Conservation (phyloP, 2,113 vertebrate species). For the Rattus rattus region DNA sequence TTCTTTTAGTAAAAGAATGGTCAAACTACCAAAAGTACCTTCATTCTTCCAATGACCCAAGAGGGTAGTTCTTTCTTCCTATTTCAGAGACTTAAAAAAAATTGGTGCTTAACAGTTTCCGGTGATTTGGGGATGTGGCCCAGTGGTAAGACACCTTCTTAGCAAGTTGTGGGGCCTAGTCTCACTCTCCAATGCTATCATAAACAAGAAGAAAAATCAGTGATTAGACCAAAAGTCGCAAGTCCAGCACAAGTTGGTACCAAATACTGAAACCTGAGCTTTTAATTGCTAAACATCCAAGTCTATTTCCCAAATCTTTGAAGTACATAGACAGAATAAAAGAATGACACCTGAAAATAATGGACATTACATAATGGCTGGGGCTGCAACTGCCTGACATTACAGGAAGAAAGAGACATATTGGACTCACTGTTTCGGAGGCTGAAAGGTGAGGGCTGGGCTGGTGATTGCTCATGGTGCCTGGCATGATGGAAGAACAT, state of each 20-base stretch:
- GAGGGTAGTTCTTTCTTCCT: neutral
- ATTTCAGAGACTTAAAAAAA: neutral
- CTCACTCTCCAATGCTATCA: neutral
- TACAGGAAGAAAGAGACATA: neutral
- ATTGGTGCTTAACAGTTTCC: neutral
- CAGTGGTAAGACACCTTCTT: neutral
- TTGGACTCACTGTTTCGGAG: neutral
- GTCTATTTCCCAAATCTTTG: neutral
- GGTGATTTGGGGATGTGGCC: neutral
- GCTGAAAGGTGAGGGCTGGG: neutral
- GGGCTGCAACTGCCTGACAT: neutral
- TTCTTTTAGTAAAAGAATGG: neutral
- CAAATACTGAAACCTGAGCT: conserved; percentile 10
- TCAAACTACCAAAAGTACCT: neutral
- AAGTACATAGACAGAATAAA: neutral
- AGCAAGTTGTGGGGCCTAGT: neutral
- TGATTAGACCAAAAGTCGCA: neutral
- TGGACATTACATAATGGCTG: neutral
- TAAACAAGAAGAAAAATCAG: neutral
- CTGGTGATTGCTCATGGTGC: neutral
- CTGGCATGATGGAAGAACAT: neutral
- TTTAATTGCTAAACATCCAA: conserved; percentile 19
- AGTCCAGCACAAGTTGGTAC: neutral
- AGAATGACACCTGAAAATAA: neutral
- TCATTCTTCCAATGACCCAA: neutral